Base-by-base conservation (phyloP, 1,140 invertebrate species). In the Drosophila dunni region DNA sequence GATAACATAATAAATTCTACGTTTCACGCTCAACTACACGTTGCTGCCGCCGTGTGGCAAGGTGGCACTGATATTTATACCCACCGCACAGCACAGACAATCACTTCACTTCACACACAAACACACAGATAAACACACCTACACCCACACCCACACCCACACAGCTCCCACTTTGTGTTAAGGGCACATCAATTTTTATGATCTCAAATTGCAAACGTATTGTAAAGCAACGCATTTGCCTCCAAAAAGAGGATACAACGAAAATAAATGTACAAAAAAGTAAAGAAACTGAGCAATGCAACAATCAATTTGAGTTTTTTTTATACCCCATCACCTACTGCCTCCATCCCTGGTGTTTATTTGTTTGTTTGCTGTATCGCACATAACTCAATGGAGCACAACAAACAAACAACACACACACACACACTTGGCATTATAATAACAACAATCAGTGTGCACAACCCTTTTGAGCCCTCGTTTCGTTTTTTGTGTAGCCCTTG, bases 1-100 rank as follows among this genome's bases (percentile, higher is more conserved):
- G 84, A 89, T 89, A 89, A 89, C 85, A 90, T 90, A 90, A 89
- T 89, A 89, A 89, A 89, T 89, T 90, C 84, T 75, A 83, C 78
- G 75, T 84, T 89, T 90, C 81, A 89, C 77, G 83, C 83, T 88
- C 84, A 88, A 88, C 83, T 88, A 88, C 79, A 67, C 73, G 44
- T 61, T 62, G 50, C n/a, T 11, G 10, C n/a, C 24, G 34, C 64
- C 17, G 38, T 66, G 56, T 34, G 50, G 36, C 36, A 61, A 70
- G 78, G 78, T 71, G 74, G 56, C 68, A 51, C 75, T 76, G 82
- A 86, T 85, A 86, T 86, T 86, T 86, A 86, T 85, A 81, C 80
- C 80, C 24, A 29, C 79, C 40, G 40, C 63, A 76, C 53, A 73
- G 38, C 72, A 10, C 10, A 46, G 66, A 36, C 67, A 61, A 64